Conservation (phyloP, 2,888 invertebrate genomes). For the Papilio gigon region DNA sequence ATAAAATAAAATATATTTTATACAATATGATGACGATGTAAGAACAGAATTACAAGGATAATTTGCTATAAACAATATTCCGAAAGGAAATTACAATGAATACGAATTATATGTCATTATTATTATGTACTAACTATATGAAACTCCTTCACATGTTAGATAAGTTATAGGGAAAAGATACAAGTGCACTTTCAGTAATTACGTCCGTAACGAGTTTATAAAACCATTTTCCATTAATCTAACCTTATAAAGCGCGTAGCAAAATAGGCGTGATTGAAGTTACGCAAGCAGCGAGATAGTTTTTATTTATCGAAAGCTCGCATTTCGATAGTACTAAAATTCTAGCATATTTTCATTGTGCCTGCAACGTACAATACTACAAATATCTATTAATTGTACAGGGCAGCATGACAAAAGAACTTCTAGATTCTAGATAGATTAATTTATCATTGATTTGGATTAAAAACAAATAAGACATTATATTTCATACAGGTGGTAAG, state of each 20-base stretch:
- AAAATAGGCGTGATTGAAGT: slow-evolving; percentile 13
- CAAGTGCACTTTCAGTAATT: slow-evolving; percentile 1
- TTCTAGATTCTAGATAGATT: too few species aligned
- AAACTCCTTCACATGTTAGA: not conserved
- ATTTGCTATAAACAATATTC: too few species aligned
- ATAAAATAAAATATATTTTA: too few species aligned
- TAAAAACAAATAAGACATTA: too few species aligned
- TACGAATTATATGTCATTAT: too few species aligned
- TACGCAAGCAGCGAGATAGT: slow-evolving; percentile 9
- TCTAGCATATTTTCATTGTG: not conserved
- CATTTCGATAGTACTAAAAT: slow-evolving; percentile 24
- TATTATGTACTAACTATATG: not conserved
- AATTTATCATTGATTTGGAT: too few species aligned
- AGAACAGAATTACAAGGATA: too few species aligned
- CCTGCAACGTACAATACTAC: not conserved
- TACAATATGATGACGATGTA: too few species aligned
- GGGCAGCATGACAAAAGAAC: too few species aligned
- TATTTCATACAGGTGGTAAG: too few species aligned
- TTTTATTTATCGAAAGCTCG: slow-evolving; percentile 20
- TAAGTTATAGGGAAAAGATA: not conserved
- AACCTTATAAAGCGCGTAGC: slow-evolving; percentile 17
- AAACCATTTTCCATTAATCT: slow-evolving; percentile 20
- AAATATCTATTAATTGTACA: not conserved
- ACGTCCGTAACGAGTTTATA: slow-evolving; percentile 14
- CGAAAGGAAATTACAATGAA: too few species aligned